Percentiles rank a stretch among this genome's conserved stretches.
Conservation (phyloP, 1,140 invertebrate species). For the Euwallacea similis region DNA sequence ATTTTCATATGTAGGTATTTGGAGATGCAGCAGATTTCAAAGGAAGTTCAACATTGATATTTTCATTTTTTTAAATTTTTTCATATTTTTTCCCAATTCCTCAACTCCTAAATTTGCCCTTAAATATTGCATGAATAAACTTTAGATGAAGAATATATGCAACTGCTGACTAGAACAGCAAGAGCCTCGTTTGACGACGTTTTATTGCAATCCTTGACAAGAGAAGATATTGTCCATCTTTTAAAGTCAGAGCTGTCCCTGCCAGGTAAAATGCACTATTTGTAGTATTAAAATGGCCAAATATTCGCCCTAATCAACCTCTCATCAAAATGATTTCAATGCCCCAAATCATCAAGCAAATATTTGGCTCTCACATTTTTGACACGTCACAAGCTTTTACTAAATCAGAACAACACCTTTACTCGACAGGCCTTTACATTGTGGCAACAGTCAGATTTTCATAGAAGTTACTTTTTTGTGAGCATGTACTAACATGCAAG, state of each 20-base stretch:
- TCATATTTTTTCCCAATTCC: too few species aligned
- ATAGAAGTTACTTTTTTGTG: background rate
- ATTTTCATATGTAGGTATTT: too few species aligned
- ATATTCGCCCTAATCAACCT: constrained; percentile 5
- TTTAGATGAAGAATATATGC: constrained; percentile 40
- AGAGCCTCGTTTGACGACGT: constrained; percentile 42
- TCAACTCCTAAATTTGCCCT: too few species aligned
- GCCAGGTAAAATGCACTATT: constrained; percentile 35
- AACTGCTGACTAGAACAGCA: constrained; percentile 38
- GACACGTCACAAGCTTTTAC: too few species aligned
- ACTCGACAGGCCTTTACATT: constrained; percentile 18
- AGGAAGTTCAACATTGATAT: too few species aligned
- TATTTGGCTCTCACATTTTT: too few species aligned
- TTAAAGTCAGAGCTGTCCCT: constrained; percentile 33
- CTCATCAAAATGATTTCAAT: too few species aligned
- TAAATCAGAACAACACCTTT: constrained; percentile 13
- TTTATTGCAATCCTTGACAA: constrained; percentile 32
- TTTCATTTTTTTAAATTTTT: too few species aligned
- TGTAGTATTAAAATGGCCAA: background rate
- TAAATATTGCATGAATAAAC: too few species aligned
- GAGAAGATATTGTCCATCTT: constrained; percentile 35
- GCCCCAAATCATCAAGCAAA: too few species aligned
- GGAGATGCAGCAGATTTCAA: too few species aligned
- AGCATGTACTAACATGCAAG: constrained; percentile 21
- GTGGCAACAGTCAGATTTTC: background rate